Conservation (phyloP, 2,113 vertebrate species). For the Oncorhynchus nerka region DNA sequence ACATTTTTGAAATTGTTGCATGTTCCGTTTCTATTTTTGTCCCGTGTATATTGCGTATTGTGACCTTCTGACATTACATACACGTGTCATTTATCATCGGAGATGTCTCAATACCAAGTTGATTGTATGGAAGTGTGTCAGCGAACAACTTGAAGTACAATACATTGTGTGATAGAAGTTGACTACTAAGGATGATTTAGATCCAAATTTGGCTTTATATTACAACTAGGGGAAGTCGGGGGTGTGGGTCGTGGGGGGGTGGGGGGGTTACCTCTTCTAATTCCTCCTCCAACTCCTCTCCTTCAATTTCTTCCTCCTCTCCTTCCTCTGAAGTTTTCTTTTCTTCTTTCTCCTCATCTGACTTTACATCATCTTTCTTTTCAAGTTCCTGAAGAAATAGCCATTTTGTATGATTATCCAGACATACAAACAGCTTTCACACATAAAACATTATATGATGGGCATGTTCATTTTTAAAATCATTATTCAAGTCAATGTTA, state of each 20-base stretch:
- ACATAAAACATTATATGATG: no score
- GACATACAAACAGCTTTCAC: neutral
- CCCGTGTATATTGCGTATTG: no score
- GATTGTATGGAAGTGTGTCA: no score
- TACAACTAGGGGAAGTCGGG: neutral
- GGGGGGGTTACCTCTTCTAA: constrained; percentile 78
- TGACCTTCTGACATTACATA: no score
- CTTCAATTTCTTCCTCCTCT: constrained; percentile 68
- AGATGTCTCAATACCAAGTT: no score
- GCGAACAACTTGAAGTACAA: neutral
- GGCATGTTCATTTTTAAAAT: no score
- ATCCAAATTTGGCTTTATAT: neutral
- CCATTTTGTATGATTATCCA: neutral
- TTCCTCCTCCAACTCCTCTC: constrained; percentile 81
- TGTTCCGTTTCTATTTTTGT: no score
- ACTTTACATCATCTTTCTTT: constrained; percentile 78
- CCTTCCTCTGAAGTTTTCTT: constrained; percentile 27
- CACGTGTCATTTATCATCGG: no score
- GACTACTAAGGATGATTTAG: neutral
- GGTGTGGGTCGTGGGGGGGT: no score
- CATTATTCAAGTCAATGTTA: no score
- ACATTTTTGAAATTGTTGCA: no score
- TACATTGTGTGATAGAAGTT: neutral
- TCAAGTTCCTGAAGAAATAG: constrained; percentile 74
- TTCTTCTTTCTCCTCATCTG: constrained; percentile 77